phyloP scores from a whole-genome alignment of 2,888 invertebrate species.

The Leptinotarsa peninsularis region DNA sequence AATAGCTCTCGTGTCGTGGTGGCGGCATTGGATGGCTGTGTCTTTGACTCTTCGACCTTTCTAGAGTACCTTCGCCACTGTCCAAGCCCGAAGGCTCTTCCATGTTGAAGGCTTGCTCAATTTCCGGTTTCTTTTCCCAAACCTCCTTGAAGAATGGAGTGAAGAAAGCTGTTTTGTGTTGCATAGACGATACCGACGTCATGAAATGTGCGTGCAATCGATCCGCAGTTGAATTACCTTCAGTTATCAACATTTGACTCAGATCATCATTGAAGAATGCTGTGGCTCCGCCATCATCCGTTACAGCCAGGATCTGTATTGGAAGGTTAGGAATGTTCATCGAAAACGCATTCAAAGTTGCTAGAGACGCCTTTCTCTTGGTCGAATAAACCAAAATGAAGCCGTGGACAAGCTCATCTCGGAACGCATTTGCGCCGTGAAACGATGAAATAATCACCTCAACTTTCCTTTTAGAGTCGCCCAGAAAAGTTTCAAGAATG shows the following conservation, averaged over 20 bases:
- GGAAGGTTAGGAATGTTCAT: slow-evolving; percentile 93
- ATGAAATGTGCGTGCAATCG: slow-evolving; percentile 91
- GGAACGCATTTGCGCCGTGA: slow-evolving; percentile 92
- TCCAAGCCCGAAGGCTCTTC: slow-evolving; percentile 76
- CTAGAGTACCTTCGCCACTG: slow-evolving; percentile 78
- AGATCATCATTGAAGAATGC: slow-evolving; percentile 92
- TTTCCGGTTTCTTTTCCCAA: slow-evolving; percentile 95
- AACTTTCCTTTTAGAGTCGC: slow-evolving; percentile 88
- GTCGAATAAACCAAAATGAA: slow-evolving; percentile 95
- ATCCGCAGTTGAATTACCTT: slow-evolving; percentile 93
- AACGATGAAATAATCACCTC: slow-evolving; percentile 94
- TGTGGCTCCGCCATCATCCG: slow-evolving; percentile 88
- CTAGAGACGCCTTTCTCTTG: slow-evolving; percentile 92
- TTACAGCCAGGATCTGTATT: slow-evolving; percentile 93
- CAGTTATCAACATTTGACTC: slow-evolving; percentile 90
- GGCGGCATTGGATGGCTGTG: slow-evolving; percentile 73
- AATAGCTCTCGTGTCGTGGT: slow-evolving; percentile 83
- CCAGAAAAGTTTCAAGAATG: slow-evolving; percentile 91
- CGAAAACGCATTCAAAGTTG: slow-evolving; percentile 92
- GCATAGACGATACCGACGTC: slow-evolving; percentile 86
- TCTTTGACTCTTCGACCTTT: slow-evolving; percentile 76
- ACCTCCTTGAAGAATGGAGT: slow-evolving; percentile 96
- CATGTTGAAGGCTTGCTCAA: slow-evolving; percentile 92
- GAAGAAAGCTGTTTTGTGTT: slow-evolving; percentile 92
- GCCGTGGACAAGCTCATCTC: slow-evolving; percentile 93